Conservation (phyloP, 2,797 vertebrate genomes). For the Leptodactylus fallax region DNA sequence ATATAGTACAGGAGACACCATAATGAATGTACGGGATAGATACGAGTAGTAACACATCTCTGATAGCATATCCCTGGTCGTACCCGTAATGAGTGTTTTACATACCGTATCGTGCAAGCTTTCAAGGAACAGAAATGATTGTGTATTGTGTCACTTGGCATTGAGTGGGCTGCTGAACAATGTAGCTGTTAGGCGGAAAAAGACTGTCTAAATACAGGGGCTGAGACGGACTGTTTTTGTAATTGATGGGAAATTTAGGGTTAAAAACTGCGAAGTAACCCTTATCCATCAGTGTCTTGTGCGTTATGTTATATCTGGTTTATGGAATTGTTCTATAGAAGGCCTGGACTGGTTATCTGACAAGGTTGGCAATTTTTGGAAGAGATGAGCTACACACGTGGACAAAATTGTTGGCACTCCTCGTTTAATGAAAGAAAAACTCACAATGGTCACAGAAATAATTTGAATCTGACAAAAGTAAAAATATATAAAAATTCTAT, state of each 20-base stretch:
- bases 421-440: too few species aligned
- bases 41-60: conserved; percentile 2
- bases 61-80: neutral
- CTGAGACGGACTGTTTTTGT: neutral
- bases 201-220: conserved; percentile 1
- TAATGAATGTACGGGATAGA: neutral
- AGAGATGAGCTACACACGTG: too few species aligned
- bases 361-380: neutral
- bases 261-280: neutral
- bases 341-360: neutral
- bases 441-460: too few species aligned
- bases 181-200: conserved; percentile 19
- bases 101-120: neutral
- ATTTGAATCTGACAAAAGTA: too few species aligned
- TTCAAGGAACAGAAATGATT: conserved; percentile 20
- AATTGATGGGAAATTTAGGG: neutral
- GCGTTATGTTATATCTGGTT: neutral
- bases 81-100: conserved; percentile 21
- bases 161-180: neutral
- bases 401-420: too few species aligned
- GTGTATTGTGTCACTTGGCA: neutral
- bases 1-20: neutral
- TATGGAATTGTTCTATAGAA: neutral
- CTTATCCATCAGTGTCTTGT: neutral
- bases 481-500: too few species aligned